A percentile compares a stretch with the other conserved stretches of the same genome.
Conservation (phyloP, 2,113 vertebrate species). For the Symphodus melops region DNA sequence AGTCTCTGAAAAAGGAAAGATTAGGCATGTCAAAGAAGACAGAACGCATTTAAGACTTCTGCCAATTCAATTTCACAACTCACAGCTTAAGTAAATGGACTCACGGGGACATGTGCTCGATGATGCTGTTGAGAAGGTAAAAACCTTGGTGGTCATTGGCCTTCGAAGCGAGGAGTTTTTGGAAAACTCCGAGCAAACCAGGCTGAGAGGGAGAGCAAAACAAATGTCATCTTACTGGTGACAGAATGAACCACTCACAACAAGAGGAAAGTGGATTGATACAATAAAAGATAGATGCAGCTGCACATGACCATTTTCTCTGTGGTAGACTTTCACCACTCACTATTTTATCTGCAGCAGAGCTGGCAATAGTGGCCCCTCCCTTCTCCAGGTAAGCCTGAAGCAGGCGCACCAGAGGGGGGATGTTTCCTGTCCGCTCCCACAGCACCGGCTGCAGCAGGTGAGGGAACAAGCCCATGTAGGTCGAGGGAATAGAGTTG, state of each 20-base stretch:
- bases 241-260: not conserved
- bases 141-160: constrained; percentile 99
- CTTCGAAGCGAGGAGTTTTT: constrained; percentile 98
- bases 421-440: constrained; percentile 97
- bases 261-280: not conserved
- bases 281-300: too few species aligned
- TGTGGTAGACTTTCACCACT: constrained; percentile 51
- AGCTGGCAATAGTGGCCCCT: constrained; percentile 87
- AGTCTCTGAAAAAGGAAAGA: constrained; percentile 83
- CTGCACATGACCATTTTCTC: too few species aligned
- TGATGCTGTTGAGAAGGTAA: constrained; percentile 96
- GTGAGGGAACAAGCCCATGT: constrained; percentile 97
- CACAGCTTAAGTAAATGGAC: constrained; percentile 51
- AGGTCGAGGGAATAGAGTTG: constrained; percentile 90
- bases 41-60: not conserved
- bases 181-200: constrained; percentile 96
- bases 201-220: constrained; percentile 80
- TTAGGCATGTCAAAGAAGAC: too few species aligned
- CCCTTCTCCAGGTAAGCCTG: constrained; percentile 96
- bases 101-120: constrained; percentile 97
- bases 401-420: constrained; percentile 94
- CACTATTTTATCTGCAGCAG: constrained; percentile 95
- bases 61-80: not conserved
- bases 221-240: not conserved
- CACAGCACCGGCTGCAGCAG: constrained; percentile 95